Evolutionary conservation across 2,888 invertebrate species (phyloP), one percentile per base, ranked within the genome.

Genomic region (Euclidia mi): DNA sequence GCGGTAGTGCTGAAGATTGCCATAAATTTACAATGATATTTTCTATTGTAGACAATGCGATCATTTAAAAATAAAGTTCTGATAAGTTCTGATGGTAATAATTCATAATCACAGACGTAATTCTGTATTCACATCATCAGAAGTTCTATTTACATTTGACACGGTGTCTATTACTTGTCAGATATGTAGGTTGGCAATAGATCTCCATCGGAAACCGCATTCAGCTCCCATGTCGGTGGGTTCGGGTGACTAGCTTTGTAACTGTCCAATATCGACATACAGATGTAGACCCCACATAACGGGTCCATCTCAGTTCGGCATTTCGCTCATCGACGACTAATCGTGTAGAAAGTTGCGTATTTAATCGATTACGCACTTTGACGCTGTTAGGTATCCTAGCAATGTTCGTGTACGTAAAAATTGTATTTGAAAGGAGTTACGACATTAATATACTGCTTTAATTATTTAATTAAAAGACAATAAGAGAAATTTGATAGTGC

Each of bases 181-280:
- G 20, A 1, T 4, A 3, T 25, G 45, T 51, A 47, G 34, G 38
- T 48, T 48, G 42, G 55, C 67, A 70, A 73, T 74, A 58, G 60
- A 76, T 70, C 71, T 73, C 65, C 78, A 76, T 64, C 45, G 48
- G 50, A 47, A 42, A 56, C 49, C 50, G 69, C 49, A 63, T 66
- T 65, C 71, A 70, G 79, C 85, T 87, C 87, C 85, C 87, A 87
- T 81, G 84, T 81, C 81, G 78, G 66, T 55, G 60, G 82, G 78
- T 75, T 83, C 78, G 84, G 84, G 68, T 82, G 82, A 80, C 67
- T 81, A 66, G 78, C 65, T 81, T 74, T 76, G 71, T 84, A 84
- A 84, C 84, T 76, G 83, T 84, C 73, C 59, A 61, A 71, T 69
- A 76, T 74, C 70, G 65, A 65, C 58, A 55, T 52, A 62, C 43